Base-by-base conservation (phyloP, 2,888 invertebrate genomes). In the Agonopterix arenella region DNA sequence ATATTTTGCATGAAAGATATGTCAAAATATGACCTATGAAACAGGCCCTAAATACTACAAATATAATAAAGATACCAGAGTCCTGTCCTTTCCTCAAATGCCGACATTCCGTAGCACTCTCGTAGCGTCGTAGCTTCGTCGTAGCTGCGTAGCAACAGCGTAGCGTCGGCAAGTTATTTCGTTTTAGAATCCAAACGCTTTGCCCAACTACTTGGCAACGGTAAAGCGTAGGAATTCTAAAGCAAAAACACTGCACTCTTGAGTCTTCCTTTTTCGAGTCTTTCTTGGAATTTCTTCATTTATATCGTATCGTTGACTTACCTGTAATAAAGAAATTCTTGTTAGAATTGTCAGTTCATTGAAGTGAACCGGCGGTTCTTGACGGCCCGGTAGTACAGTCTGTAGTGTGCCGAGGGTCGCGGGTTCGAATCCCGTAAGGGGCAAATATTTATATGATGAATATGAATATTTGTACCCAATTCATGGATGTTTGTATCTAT, bases 211-310 rank as follows among this genome's bases (percentile, higher is more conserved):
- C 84, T 82, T 81, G 88, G 88, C 86, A 88, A 93, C 93, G 95
- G 96, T 96, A 96, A 96, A 96, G 96, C 96, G 96, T 96, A 96
- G 95, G 96, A 96, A 96, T 96, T 96, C 96, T 96, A 96, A 96
- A 95, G 90, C 94, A 85, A 92, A 93, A 90, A 66, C 52, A 70
- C 78, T 61, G 76, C 68, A 63, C 52, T 49, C 51, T 49, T 59
- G 38, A 44, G 54, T 66, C 66, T 64, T 66, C 67, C 52, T 64
- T 57, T 49, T 44, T 55, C 53, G 45, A 40, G 9, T 40, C 40
- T 9, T 40, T 9, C 40, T 40, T 1, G 40, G 28, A 40, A 9
- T 9, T 40, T 40, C 40, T 8, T 40, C 40, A n/a, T 40, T 40
- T 40, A 9, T n/a, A 28, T 52, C 18, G 11, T n/a, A 28, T 52